Base-by-base conservation (phyloP, 2,113 vertebrate genomes). In the Ctenomys sociabilis region DNA sequence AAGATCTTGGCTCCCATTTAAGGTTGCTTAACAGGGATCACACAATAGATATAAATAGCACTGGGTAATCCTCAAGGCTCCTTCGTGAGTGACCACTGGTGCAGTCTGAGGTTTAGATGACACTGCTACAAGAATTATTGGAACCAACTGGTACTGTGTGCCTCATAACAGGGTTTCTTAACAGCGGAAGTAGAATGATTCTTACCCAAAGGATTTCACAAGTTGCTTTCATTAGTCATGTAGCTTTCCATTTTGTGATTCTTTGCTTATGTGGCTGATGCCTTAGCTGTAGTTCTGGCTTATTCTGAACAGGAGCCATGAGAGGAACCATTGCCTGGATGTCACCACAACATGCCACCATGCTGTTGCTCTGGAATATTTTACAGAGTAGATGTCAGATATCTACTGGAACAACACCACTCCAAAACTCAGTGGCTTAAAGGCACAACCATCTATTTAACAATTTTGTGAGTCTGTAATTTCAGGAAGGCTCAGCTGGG, bases 1-100 rank as follows among this genome's bases (percentile, higher is more conserved):
- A 35, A 61, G 19, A 26, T 85, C 66, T 75, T 94, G 84, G 73
- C 91, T 97, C 63, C 78, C 81, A 81, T 92, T 86, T 91, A 85
- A 91, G 43, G 83, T 91, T 93, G 52, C 91, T 96, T 94, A 89
- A 64, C 40, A 37, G 64, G 49, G 43, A 84, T 72, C 83, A 43
- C 84, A 77, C 40, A 96, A 95, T 89, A 85, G 86, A 93, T 92
- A 96, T 84, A 97, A 95, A 95, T 94, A 97, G 96, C 57, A 61
- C 1, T 81, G 95, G 75, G 78, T 95, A 96, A 95, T 87, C 82
- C 54, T 88, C 49, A 43, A 63, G 94, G 83, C 83, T 96, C 95
- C 88, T 88, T 14, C 52, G 57, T 66, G n/a, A 94, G 88, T 84
- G 96, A 66, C 94, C 87, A 70, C 93, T 94, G 92, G 52, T 78